Base-by-base conservation (phyloP, 2,797 vertebrate genomes). In the Bradypodion ventrale region DNA sequence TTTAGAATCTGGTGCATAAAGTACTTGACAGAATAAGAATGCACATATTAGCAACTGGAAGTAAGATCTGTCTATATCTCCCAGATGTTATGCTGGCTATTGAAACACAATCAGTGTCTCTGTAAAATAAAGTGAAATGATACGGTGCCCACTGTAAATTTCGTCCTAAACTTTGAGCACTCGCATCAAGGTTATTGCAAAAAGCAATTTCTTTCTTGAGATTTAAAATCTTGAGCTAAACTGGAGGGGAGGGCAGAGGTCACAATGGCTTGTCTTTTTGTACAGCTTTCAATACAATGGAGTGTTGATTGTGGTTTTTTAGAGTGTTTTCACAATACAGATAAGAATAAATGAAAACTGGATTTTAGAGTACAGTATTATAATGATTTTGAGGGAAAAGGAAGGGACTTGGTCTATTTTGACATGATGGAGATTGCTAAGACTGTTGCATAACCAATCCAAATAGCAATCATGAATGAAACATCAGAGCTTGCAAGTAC, bases 341-440 rank as follows among this genome's bases (percentile, higher is more conserved):
- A 82, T 87, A 87, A 85, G 78, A 79, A 83, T 83, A 85, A 86
- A 0, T 82, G 19, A 37, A 87, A 35, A 85, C 59, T 75, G 78
- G 1, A 2, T 70, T 44, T 60, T 25, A 9, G 12, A 88, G 56
- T 25, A 9, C 12, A 88, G 56, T 44, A 87, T 87, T 40, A 73
- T 76, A 75, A 70, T 72, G 74, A 82, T 80, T 70, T 42, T 42
- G 6, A 7, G 35, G 40, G 25, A 85, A 85, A 69, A 80, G 72
- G 78, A 85, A 81, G 63, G 49, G n/a, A 27, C 56, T 60, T 12
- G 32, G 66, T 82, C 79, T 85, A 69, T 85, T 82, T 82, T 82
- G 84, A 76, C 74, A 82, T 35, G 65, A 75, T 7, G 42, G 52
- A 76, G 78, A 62, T 81, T 77, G 73, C 73, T n/a, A 85, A 76